Evolutionary conservation across 2,797 vertebrate genomes (phyloP).

Genomic region (Momotus momota): DNA sequence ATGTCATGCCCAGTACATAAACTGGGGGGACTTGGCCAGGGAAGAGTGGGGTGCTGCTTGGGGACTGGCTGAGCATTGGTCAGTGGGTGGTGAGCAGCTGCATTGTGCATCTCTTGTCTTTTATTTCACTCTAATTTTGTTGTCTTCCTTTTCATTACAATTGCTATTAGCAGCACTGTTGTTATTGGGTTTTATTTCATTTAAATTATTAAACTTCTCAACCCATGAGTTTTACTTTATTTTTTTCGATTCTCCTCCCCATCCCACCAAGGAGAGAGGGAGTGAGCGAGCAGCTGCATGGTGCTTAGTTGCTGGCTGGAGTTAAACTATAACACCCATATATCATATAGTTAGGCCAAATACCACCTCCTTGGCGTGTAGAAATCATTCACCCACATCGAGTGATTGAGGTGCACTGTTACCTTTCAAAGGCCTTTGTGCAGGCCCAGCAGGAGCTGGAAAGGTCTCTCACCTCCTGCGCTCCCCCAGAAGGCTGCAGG

Average conservation of each 20-base stretch:
- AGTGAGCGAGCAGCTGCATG: background rate
- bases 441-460: background rate
- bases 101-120: background rate
- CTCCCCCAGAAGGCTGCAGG: background rate
- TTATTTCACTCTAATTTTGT: background rate
- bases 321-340: background rate
- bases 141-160: background rate
- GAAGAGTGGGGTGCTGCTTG: background rate
- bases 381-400: fast-evolving
- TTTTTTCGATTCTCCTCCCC: background rate
- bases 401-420: background rate
- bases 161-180: background rate
- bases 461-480: fast-evolving
- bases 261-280: too few species aligned
- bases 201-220: background rate
- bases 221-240: background rate
- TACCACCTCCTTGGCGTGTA: fast-evolving
- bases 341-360: background rate
- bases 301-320: background rate
- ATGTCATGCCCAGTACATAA: background rate
- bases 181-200: background rate
- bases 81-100: background rate
- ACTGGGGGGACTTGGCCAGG: background rate
- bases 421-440: background rate
- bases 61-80: background rate